Base-by-base conservation (phyloP, 2,888 invertebrate species). In the Eristalinus aeneus region DNA sequence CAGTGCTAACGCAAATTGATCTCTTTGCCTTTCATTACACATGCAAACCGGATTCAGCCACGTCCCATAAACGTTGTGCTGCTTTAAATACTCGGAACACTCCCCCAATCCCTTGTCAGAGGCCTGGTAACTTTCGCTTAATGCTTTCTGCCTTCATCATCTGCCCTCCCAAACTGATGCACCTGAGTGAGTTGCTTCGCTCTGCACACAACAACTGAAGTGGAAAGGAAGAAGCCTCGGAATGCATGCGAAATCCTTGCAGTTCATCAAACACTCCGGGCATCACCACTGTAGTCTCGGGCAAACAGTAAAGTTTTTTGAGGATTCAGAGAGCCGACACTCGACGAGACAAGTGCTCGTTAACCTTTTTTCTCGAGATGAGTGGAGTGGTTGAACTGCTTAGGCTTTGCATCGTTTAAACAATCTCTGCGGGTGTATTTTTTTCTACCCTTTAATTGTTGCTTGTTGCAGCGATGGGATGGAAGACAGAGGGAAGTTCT, bases 291-390 rank as follows among this genome's bases (percentile, higher is more conserved):
- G 27, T 3, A 77, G 73, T 77, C 69, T 32, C 69, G 77, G 73
- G 64, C 69, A 81, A 86, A 77, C 60, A 86, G 68, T 84, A 61
- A 56, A 65, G 23, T 64, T 65, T 75, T 69, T 61, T 34, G 34
- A 68, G 80, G 80, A 85, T 76, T 81, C 46, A 32, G 54, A 74
- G 73, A 74, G 73, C 46, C 22, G 56, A 72, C 54, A 76, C 87
- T 88, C 81, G 88, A 81, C 80, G 67, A 46, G 74, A 31, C 63
- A 74, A 87, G 83, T 87, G 88, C 79, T 80, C 71, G 77, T 85
- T 88, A 85, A 88, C 88, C 84, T 84, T 85, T 87, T 80, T 85
- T 69, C 16, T 46, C 16, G 46, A 39, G 22, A 63, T 71, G 77
- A 80, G 84, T 69, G 77, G 77, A 71, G 81, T 77, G 73, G 81